Evolutionary conservation across 2,888 invertebrate genomes (phyloP), one percentile per base, ranked within the genome.

Genomic region (Platynereis dumerilii): DNA sequence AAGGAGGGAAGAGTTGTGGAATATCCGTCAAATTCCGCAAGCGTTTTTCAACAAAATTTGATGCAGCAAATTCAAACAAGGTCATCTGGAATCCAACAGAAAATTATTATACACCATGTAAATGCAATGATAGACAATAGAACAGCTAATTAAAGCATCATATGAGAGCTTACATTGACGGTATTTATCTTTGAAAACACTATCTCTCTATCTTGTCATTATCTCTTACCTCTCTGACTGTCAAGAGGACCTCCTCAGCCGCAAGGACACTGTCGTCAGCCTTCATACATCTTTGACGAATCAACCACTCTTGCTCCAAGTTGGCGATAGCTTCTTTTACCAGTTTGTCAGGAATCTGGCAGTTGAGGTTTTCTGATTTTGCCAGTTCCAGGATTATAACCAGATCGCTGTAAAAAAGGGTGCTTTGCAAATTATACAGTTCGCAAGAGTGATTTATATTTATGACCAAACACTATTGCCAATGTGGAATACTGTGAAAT

Each of bases 371-470:
- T 45, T 73, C 69, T 42, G 69, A 64, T n/a, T 64, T 55, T 1
- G 72, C 66, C 66, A 77, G 59, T 64, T 80, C 78, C 56, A 80
- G 64, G 28, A 79, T 58, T n/a, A 77, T 75, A 5, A 76, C 75
- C 52, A 80, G 73, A 60, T 76, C 74, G 57, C 80, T 80, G 70
- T 12, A 73, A 71, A 42, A n/a, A n/a, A n/a, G n/a, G n/a, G n/a
- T n/a, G n/a, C n/a, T n/a, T n/a, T n/a, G n/a, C n/a, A n/a, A n/a
- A n/a, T n/a, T n/a, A n/a, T n/a, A n/a, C n/a, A n/a, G n/a, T n/a
- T n/a, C n/a, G n/a, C n/a, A n/a, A n/a, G n/a, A n/a, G n/a, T n/a
- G n/a, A n/a, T n/a, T n/a, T n/a, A n/a, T n/a, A n/a, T n/a, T n/a
- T n/a, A n/a, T n/a, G n/a, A n/a, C n/a, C n/a, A n/a, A n/a, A n/a